Evolutionary conservation across 1,140 invertebrate species (phyloP).

Genomic region (Hycleus phaleratus): DNA sequence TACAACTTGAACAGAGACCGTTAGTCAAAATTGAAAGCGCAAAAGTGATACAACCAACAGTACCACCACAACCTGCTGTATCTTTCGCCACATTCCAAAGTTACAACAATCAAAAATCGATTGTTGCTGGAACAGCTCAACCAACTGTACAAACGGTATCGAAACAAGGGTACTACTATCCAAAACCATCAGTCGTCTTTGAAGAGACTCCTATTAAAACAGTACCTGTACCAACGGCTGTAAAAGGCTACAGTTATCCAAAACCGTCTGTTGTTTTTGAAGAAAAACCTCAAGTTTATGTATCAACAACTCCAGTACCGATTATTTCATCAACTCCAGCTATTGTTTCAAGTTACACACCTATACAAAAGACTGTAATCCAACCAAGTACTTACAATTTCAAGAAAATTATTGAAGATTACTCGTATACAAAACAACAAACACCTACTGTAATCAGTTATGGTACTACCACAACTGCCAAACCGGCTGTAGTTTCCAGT

Average conservation of each 20-base stretch:
- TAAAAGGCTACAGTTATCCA: slow-evolving; percentile 38
- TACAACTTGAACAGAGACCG: background rate
- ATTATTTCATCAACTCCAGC: slow-evolving; percentile 4
- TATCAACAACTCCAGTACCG: slow-evolving; percentile 2
- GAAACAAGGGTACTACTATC: too few species aligned
- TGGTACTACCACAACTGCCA: background rate
- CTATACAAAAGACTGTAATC: slow-evolving; percentile 5
- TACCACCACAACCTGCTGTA: background rate
- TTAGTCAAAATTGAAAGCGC: background rate
- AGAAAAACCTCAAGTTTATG: slow-evolving; percentile 27
- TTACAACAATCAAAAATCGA: slow-evolving; percentile 1
- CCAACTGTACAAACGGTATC: background rate
- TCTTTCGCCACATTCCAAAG: background rate
- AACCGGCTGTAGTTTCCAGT: slow-evolving; percentile 22
- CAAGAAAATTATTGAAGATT: slow-evolving; percentile 18
- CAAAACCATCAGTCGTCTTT: too few species aligned
- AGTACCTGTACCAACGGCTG: slow-evolving; percentile 1
- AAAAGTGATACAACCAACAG: too few species aligned
- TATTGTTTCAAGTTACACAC: slow-evolving; percentile 20
- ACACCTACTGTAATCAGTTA: slow-evolving; percentile 6
- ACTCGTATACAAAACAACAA: slow-evolving; percentile 31
- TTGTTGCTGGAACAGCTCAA: background rate
- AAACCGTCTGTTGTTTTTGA: slow-evolving; percentile 41
- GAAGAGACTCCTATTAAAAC: background rate
- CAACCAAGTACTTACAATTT: slow-evolving; percentile 6